Evolutionary conservation across 1,140 invertebrate genomes (phyloP), one percentile per base, ranked within the genome.

Genomic region (Drosophila prosaltans): DNA sequence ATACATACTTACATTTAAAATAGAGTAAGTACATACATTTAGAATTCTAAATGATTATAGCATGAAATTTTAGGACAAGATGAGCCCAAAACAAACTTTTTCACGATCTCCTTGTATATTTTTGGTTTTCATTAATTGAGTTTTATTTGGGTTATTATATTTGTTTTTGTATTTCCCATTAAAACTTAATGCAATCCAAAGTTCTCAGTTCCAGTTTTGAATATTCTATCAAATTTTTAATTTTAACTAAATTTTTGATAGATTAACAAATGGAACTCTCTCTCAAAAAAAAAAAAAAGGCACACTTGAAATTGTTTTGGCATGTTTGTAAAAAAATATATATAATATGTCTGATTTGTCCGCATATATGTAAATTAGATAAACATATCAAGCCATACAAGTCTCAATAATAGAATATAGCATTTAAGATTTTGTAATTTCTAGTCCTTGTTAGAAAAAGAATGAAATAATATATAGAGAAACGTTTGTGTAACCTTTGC

Each of bases 401-500:
- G 55, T 40, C 60, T 60, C 60, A 54, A 70, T 51, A 55, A 66
- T 64, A 59, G 36, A 39, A 36, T 11, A 62, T 75, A 76, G 60
- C 62, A 60, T 24, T 43, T 75, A 75, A 75, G 73, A 45, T 63
- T 36, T 36, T 75, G 30, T 59, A 43, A 36, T 54, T 76, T 76
- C 74, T 76, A 76, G 74, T 76, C 74, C 67, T 76, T 65, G 71
- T 55, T 77, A 40, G 45, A 77, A 41, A 60, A 26, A 32, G 39
- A 70, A 41, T 59, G 8, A 16, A 32, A 39, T 2, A 3, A 30
- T 30, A 30, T 36, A 36, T 36, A 36, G 3, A 36, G 4, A 36
- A 36, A 36, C 4, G 6, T 4, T 36, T 36, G 6, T 36, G 6
- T 4, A 36, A 6, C 32, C 2, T 30, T 7, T 51, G 59, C 16